Evolutionary conservation across 2,797 vertebrate species (phyloP), one percentile per base, ranked within the genome.

Genomic region (Liparis tanakae): DNA sequence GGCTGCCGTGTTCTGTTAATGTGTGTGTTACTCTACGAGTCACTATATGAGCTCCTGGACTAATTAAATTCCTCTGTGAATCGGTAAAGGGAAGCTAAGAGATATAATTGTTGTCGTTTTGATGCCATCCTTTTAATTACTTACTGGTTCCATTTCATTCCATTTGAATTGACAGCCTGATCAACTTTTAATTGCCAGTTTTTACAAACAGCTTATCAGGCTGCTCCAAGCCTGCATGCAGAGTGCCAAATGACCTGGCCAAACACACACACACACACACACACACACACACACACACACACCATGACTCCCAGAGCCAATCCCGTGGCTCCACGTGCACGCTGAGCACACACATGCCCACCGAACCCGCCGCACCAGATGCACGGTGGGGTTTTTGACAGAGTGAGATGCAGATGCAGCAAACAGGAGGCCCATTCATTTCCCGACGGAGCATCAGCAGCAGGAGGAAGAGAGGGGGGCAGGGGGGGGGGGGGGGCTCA

Each of bases 111-210:
- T 92, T 92, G 92, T 92, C 85, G 78, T 93, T 93, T 91, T 91
- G 84, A 86, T 85, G 85, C 85, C 90, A 90, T 94, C 91, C 90
- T 90, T 95, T 94, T 94, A 95, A 95, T 94, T 95, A 94, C 93
- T 93, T 94, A 94, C 89, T 89, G 93, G 94, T 94, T 95, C 93
- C 93, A 92, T 95, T 95, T 95, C 93, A 94, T 94, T 95, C 92
- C 93, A 92, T 94, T 92, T 88, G 88, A 93, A 94, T 90, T 93
- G 93, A 94, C 93, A 88, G 91, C 76, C 87, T 93, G 93, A 93
- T 94, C 94, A 94, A 93, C 90, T 93, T 94, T 94, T 94, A 94
- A 94, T 94, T 94, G 92, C 90, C 82, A 91, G 87, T 93, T 93
- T 91, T 90, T 91, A 85, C 85, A 91, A 93, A 93, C 83, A 87